A percentile compares a stretch with the other conserved stretches of the same genome.
Evolutionary conservation across 2,113 vertebrate genomes (phyloP).

Genomic region (Cyprinodon brontotheroides): DNA sequence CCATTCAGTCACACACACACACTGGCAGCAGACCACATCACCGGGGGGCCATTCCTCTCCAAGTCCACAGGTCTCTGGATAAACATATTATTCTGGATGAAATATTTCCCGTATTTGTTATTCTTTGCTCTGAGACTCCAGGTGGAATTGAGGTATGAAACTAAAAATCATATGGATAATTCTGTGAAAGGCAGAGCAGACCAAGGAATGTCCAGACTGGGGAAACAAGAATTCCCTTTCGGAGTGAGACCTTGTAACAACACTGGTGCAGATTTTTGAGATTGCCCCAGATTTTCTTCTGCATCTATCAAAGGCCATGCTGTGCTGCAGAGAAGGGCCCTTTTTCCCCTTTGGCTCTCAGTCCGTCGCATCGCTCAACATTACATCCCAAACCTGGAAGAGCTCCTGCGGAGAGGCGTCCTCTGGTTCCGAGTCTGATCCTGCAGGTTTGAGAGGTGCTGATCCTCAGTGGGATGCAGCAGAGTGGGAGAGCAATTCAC

Average conservation of each 20-base stretch:
- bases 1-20: conserved; percentile 55
- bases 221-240: conserved; percentile 73
- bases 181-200: conserved; percentile 65
- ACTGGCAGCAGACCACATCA: conserved; percentile 75
- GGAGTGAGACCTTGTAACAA: conserved; percentile 75
- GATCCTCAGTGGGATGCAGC: conserved; percentile 41
- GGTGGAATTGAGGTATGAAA: conserved; percentile 78
- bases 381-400: conserved; percentile 58
- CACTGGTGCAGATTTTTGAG: conserved; percentile 71
- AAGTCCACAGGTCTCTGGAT: conserved; percentile 71
- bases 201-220: conserved; percentile 45
- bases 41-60: conserved; percentile 73
- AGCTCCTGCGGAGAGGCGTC: conserved; percentile 53
- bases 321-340: conserved; percentile 61
- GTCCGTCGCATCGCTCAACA: conserved; percentile 27
- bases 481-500: conserved; percentile 17
- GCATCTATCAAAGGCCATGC: conserved; percentile 66
- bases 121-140: conserved; percentile 78
- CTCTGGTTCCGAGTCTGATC: conserved; percentile 50
- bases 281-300: conserved; percentile 57
- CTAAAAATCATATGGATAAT: conserved; percentile 74
- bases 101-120: conserved; percentile 84
- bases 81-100: conserved; percentile 83
- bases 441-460: conserved; percentile 50
- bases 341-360: conserved; percentile 28